Percentiles rank a stretch among this genome's conserved stretches.
Evolutionary conservation across 2,888 invertebrate genomes (phyloP).

Genomic region (Oscheius sp.): DNA sequence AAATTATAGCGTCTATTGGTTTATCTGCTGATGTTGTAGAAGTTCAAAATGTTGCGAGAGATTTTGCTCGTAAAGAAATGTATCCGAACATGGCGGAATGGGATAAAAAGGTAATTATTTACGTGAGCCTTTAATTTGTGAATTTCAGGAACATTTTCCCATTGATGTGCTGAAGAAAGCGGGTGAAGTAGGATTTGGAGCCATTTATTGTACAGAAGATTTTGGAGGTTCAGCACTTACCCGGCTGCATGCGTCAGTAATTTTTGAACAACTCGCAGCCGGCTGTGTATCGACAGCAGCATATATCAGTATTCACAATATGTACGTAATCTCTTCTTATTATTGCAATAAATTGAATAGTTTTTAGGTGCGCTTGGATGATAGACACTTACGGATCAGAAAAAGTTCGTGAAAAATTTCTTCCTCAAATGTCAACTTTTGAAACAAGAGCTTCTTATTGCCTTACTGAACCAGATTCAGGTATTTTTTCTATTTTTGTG

Average conservation of each 20-base stretch:
- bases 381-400: slow-evolving; percentile 77
- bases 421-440: slow-evolving; percentile 76
- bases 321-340: slow-evolving; percentile 43
- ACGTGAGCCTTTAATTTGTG: not conserved
- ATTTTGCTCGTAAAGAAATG: slow-evolving; percentile 78
- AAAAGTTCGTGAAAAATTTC: slow-evolving; percentile 74
- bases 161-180: slow-evolving; percentile 76
- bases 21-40: slow-evolving; percentile 76
- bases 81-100: slow-evolving; percentile 77
- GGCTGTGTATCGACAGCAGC: slow-evolving; percentile 78
- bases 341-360: not conserved
- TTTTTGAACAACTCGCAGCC: slow-evolving; percentile 78
- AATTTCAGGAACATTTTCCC: slow-evolving; percentile 75
- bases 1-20: slow-evolving; percentile 65
- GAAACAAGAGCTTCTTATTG: slow-evolving; percentile 77
- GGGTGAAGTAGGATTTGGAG: slow-evolving; percentile 78
- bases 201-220: slow-evolving; percentile 75
- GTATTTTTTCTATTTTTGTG: not conserved
- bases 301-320: slow-evolving; percentile 79
- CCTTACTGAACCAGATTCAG: slow-evolving; percentile 77
- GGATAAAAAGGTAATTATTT: slow-evolving; percentile 75
- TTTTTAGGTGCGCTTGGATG: slow-evolving; percentile 75
- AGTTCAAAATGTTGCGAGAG: slow-evolving; percentile 76
- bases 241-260: slow-evolving; percentile 77
- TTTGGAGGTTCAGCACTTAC: slow-evolving; percentile 68